A percentile compares a stretch with the other conserved stretches of the same genome.
Conservation (phyloP, 2,113 vertebrate genomes). For the Fregata magnificens region DNA sequence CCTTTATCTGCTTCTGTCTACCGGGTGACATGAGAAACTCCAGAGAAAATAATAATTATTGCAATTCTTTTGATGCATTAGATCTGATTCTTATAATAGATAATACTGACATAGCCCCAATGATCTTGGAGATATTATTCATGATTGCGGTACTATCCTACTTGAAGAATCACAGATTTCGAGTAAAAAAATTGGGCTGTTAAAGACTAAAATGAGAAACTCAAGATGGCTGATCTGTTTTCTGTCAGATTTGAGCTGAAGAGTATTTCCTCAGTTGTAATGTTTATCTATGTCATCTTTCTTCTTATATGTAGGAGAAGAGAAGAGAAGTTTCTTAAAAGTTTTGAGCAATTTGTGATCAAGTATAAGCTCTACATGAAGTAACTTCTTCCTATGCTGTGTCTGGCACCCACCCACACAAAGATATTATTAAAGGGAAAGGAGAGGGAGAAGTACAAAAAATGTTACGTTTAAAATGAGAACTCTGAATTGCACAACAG, state of each 20-base stretch:
- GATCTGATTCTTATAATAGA: neutral
- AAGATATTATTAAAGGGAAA: constrained; percentile 25
- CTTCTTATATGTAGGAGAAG: neutral
- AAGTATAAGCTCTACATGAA: neutral
- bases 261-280: neutral
- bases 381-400: constrained; percentile 27
- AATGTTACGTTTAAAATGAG: constrained; percentile 41
- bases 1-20: neutral
- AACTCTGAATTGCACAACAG: constrained; percentile 42
- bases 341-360: constrained; percentile 1
- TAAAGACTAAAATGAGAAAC: neutral
- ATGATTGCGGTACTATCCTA: neutral
- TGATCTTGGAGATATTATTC: neutral
- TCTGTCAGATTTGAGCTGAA: neutral
- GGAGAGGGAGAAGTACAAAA: constrained; percentile 39
- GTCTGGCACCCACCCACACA: constrained; percentile 28
- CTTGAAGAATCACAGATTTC: neutral
- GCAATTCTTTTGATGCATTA: neutral
- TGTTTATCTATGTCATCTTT: neutral
- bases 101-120: neutral
- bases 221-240: neutral
- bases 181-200: neutral
- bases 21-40: neutral
- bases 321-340: neutral
- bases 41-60: neutral